Conservation (phyloP, 2,888 invertebrate genomes). For the Azorinus chamasolen region DNA sequence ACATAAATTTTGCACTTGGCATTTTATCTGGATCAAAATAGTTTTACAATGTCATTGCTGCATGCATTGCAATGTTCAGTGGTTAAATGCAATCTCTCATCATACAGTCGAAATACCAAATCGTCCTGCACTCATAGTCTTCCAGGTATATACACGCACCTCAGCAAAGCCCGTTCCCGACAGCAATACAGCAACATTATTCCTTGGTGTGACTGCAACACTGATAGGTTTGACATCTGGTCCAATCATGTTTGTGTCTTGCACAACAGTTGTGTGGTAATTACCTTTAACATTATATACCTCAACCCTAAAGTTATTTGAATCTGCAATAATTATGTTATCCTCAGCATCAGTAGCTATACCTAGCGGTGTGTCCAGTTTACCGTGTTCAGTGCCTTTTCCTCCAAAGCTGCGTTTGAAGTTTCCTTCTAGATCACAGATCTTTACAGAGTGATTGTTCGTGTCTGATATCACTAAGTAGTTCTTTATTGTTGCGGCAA, state of each 20-base stretch:
- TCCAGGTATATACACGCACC: conserved; percentile 74
- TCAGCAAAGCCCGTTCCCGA: conserved; percentile 81
- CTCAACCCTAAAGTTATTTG: conserved; percentile 81
- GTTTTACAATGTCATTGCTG: too few relatives aligned
- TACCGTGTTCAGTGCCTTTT: conserved; percentile 67
- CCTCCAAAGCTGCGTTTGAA: conserved; percentile 77
- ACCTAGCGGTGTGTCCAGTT: conserved; percentile 79
- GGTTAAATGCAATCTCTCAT: too few relatives aligned
- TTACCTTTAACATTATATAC: conserved; percentile 76
- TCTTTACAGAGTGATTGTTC: conserved; percentile 77
- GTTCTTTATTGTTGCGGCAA: conserved; percentile 75
- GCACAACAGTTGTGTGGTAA: conserved; percentile 71
- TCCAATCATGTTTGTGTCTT: conserved; percentile 73
- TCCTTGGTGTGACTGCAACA: conserved; percentile 76
- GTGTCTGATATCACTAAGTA: conserved; percentile 81
- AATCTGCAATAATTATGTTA: conserved; percentile 83
- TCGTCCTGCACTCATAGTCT: too few relatives aligned
- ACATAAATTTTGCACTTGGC: too few relatives aligned
- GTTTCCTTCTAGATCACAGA: conserved; percentile 76
- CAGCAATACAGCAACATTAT: conserved; percentile 76
- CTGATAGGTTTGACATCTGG: conserved; percentile 76
- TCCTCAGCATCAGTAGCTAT: conserved; percentile 75
- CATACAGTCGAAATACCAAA: too few relatives aligned
- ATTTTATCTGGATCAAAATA: too few relatives aligned
- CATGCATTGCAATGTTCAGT: too few relatives aligned